Base-by-base conservation (phyloP, 1,140 invertebrate species). In the Bombus ignitus region DNA sequence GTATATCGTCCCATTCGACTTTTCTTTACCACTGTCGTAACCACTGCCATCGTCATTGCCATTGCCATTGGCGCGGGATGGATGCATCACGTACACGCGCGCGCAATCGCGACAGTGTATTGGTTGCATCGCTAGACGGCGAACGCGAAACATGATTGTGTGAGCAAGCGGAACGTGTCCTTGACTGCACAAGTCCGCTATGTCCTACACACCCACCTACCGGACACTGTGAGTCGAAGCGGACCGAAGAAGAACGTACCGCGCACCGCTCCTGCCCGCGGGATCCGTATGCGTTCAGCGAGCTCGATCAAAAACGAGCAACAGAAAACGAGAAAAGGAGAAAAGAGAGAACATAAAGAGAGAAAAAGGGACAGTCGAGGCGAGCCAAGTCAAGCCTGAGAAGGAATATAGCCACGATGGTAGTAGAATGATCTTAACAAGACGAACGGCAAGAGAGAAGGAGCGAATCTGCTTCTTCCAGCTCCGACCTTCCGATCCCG, bases 151-250 rank as follows among this genome's bases (percentile, higher is more conserved):
- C 74, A 65, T 70, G 86, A 89, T 81, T 81, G 89, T 88, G 86
- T 77, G 89, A 83, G 89, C 88, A 88, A 91, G 85, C 91, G 83
- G 89, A 92, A 88, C 89, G 87, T 90, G 89, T 90, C 89, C 87
- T 89, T 90, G 91, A 90, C 89, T 92, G 87, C 87, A 78, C 89
- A 83, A 91, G 91, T 88, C 87, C 89, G 91, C 91, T 89, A 92
- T 90, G 88, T 92, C 87, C 90, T 88, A 91, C 91, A 92, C 89
- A 90, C 90, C 90, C 88, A 89, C 87, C 88, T 90, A 90, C 76
- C 79, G 81, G 75, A 62, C 74, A 85, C 75, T 70, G 81, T 78
- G 85, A 72, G 81, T 39, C 74, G 35, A 81, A 84, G 75, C 86
- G 87, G 82, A 57, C 79, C 86, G 57, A 71, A 57, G 44, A 85